Conservation (phyloP, 1,140 invertebrate species). For the Orchestia grillus region DNA sequence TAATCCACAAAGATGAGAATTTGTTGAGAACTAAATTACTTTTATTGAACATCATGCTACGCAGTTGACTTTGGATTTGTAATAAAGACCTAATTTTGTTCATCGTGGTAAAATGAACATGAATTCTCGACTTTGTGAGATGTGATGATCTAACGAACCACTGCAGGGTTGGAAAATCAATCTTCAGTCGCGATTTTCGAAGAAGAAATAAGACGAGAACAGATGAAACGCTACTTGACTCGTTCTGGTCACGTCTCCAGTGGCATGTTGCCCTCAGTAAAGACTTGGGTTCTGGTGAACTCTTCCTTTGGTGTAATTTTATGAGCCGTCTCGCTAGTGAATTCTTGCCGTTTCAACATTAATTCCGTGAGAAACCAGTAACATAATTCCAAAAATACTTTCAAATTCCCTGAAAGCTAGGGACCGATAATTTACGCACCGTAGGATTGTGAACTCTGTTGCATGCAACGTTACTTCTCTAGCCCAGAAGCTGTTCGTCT, state of each 20-base stretch:
- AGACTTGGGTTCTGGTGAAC: too few species aligned
- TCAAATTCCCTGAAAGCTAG: background rate
- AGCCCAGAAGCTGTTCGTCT: too few species aligned
- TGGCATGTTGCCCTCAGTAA: background rate
- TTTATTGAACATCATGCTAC: background rate
- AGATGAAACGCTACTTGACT: background rate
- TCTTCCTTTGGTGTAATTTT: background rate
- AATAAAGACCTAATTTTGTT: background rate
- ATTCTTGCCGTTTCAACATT: background rate
- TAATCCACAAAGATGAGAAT: background rate
- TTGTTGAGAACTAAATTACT: background rate
- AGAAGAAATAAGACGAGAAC: background rate
- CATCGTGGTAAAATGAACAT: background rate
- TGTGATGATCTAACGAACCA: background rate
- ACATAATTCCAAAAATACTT: background rate
- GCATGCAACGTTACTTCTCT: too few species aligned
- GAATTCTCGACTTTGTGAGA: too few species aligned
- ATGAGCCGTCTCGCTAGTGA: background rate
- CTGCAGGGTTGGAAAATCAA: background rate
- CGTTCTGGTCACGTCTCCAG: background rate
- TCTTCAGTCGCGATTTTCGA: background rate
- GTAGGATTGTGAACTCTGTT: too few species aligned
- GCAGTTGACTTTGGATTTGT: background rate
- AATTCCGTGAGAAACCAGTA: background rate
- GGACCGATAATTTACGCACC: too few species aligned